These are phyloP conservation scores for Dryobota labecula DNA, from an alignment of 2,888 invertebrate genomes.

Conservation along the genomic window DNA sequence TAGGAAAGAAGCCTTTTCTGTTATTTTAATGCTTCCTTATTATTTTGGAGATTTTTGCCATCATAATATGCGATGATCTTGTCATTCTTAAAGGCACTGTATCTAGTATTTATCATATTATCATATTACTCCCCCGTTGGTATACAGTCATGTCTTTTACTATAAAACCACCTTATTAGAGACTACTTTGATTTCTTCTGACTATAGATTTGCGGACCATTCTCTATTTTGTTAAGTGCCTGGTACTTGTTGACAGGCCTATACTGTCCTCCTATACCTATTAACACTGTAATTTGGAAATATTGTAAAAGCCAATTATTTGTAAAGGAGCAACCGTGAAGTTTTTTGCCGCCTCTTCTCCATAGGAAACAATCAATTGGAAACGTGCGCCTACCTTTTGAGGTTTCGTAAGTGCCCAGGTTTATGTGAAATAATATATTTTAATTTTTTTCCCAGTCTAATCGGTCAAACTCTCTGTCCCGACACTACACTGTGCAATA, in stretches of 20 bases:
- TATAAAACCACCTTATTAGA: not conserved
- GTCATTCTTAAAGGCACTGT: not conserved
- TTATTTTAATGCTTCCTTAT: not conserved
- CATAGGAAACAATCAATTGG: not conserved
- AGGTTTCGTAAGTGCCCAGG: not conserved
- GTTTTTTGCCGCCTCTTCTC: not conserved
- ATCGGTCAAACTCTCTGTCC: conserved; percentile 32
- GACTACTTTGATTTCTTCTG: not conserved
- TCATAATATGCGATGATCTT: not conserved
- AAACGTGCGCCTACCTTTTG: not conserved
- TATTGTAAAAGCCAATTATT: not conserved
- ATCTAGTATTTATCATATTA: not conserved
- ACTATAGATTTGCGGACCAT: not conserved
- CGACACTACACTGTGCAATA: conserved; percentile 50
- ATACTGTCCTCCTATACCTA: not conserved
- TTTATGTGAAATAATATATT: not conserved
- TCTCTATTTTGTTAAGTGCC: not conserved
- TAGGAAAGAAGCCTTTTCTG: not conserved
- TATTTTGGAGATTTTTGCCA: not conserved
- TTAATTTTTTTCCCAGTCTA: not conserved
- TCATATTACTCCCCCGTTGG: not conserved
- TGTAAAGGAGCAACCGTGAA: not conserved
- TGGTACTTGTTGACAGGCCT: not conserved
- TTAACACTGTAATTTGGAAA: not conserved
- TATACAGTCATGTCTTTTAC: not conserved